phyloP scores from a whole-genome alignment of 2,113 vertebrate species.

The Paradoxurus hermaphroditus region DNA sequence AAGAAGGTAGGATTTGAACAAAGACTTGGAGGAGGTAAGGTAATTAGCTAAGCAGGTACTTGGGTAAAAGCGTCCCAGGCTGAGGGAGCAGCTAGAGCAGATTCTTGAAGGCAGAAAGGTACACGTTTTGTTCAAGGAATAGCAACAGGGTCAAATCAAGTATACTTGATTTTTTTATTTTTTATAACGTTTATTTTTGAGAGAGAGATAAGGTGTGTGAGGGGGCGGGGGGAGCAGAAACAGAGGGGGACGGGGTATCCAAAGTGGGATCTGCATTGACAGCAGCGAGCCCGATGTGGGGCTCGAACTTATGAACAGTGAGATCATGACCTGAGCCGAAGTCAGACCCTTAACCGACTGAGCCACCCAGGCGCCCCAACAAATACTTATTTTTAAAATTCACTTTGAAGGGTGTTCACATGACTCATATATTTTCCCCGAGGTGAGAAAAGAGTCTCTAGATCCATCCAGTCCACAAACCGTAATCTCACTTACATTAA shows the following conservation, averaged over 20 bases:
- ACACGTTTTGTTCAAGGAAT: not conserved
- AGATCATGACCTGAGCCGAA: too few relatives aligned
- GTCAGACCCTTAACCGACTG: too few relatives aligned
- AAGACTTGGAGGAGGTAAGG: not conserved
- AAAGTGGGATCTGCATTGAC: too few relatives aligned
- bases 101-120: not conserved
- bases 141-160: not conserved
- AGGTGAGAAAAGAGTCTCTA: not conserved
- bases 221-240: too few relatives aligned
- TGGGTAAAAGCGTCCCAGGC: not conserved
- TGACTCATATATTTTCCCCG: not conserved
- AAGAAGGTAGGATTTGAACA: not conserved
- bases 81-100: not conserved
- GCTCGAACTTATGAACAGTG: too few relatives aligned
- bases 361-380: not conserved
- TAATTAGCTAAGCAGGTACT: not conserved
- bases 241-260: too few relatives aligned
- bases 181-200: not conserved
- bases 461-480: not conserved
- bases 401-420: constrained; percentile 7
- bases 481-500: not conserved
- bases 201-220: too few relatives aligned
- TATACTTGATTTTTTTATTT: too few relatives aligned
- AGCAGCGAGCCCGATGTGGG: too few relatives aligned
- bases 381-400: constrained; percentile 19